A percentile compares a stretch with the other conserved stretches of the same genome.
Conservation (phyloP, 2,113 vertebrate species). For the Tenebrosternarchus preto region DNA sequence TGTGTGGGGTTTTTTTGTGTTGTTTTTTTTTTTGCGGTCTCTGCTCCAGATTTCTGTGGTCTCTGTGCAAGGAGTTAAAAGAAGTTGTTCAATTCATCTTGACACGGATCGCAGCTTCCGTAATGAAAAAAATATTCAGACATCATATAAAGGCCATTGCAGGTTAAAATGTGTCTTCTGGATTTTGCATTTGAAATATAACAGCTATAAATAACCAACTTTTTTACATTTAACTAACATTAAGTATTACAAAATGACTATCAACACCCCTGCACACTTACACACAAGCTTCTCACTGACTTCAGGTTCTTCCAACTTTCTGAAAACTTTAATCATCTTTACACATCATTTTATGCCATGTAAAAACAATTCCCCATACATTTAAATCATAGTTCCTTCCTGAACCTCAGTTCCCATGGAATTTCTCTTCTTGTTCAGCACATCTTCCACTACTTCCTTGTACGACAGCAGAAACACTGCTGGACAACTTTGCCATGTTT, state of each 20-base stretch:
- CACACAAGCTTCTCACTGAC: constrained; percentile 42
- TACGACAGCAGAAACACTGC: constrained; percentile 34
- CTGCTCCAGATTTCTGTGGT: too few relatives aligned
- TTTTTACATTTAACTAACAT: too few relatives aligned
- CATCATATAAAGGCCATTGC: constrained; percentile 24
- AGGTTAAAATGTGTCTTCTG: constrained; percentile 20
- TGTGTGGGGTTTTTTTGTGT: constrained; percentile 33
- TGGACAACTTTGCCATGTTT: constrained; percentile 56
- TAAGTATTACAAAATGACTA: too few relatives aligned
- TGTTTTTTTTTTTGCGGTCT: constrained; percentile 36
- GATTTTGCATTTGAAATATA: constrained; percentile 26
- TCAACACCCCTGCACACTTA: neutral
- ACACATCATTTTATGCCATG: constrained; percentile 12
- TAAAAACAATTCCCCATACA: constrained; percentile 24
- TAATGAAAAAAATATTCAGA: constrained; percentile 36
- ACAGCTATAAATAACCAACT: constrained; percentile 29
- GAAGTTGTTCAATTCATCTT: constrained; percentile 53
- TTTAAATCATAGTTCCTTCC: constrained; percentile 41
- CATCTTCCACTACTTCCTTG: neutral
- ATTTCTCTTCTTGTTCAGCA: constrained; percentile 43
- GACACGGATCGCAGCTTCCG: constrained; percentile 39
- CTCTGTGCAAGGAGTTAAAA: constrained; percentile 52
- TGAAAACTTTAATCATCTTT: constrained; percentile 43
- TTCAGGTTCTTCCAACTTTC: constrained; percentile 50
- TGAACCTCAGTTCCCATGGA: constrained; percentile 47